phyloP scores from a whole-genome alignment of 2,797 vertebrate species.

The Falco biarmicus region DNA sequence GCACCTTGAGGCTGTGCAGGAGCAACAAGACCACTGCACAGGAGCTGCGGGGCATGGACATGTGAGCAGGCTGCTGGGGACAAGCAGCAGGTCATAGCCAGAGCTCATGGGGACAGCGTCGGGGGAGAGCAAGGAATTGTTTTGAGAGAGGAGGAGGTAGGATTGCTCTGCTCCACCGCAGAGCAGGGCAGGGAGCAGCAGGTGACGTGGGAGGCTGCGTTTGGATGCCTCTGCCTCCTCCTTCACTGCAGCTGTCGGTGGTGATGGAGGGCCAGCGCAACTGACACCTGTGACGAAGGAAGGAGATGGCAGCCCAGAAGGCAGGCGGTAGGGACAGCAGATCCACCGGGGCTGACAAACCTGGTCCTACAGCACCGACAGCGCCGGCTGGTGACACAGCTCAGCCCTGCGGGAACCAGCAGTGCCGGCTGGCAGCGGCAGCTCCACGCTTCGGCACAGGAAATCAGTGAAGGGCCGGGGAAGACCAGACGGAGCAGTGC shows the following conservation, averaged over 20 bases:
- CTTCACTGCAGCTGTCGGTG: not conserved
- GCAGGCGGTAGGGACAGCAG: not conserved
- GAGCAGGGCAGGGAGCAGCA: not conserved
- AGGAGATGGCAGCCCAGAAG: not conserved
- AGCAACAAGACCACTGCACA: not conserved
- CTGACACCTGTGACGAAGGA: not conserved
- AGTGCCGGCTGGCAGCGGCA: not conserved
- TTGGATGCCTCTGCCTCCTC: not conserved
- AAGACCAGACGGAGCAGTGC: not conserved
- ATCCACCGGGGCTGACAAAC: not conserved
- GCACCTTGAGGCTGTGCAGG: not conserved
- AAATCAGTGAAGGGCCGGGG: not conserved
- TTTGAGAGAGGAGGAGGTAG: not conserved
- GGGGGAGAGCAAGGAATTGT: not conserved
- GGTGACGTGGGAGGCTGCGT: not conserved
- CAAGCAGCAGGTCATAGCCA: accelerated
- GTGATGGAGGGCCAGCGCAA: accelerated
- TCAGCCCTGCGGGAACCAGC: not conserved
- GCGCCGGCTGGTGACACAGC: not conserved
- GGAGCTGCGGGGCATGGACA: not conserved
- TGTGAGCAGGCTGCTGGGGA: not conserved
- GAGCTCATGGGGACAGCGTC: not conserved
- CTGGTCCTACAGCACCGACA: not conserved
- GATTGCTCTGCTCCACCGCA: not conserved
- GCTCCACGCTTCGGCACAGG: not conserved